Evolutionary conservation across 2,888 invertebrate species (phyloP).

Genomic region (Cryptocheilus praepositus): DNA sequence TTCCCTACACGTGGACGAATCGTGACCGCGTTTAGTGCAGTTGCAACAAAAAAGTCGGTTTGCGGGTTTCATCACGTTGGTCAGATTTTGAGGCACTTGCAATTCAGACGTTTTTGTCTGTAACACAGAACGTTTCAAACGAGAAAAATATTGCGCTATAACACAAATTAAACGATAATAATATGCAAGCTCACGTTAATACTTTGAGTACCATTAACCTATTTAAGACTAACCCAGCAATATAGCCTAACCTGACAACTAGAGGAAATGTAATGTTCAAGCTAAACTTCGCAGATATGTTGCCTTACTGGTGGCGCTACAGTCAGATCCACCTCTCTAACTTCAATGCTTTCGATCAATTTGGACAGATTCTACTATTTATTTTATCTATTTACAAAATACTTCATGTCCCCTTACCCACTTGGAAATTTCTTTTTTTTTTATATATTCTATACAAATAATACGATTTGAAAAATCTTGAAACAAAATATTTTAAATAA

Average conservation of each 20-base stretch:
- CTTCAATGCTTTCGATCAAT: too few relatives aligned
- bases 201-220: too few relatives aligned
- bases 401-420: too few relatives aligned
- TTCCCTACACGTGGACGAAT: slow-evolving; percentile 59
- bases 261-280: background rate
- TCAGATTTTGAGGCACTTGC: slow-evolving; percentile 56
- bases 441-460: too few relatives aligned
- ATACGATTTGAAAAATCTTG: too few relatives aligned
- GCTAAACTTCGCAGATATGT: too few relatives aligned
- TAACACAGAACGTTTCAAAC: slow-evolving; percentile 23
- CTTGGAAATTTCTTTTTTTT: too few relatives aligned
- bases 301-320: too few relatives aligned
- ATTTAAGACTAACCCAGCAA: background rate
- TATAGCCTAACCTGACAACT: background rate
- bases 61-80: slow-evolving; percentile 64
- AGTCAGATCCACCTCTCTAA: too few relatives aligned
- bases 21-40: slow-evolving; percentile 74
- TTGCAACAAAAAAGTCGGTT: slow-evolving; percentile 73
- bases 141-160: background rate
- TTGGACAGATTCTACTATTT: too few relatives aligned
- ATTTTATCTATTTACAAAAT: too few relatives aligned
- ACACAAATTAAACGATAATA: background rate
- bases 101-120: slow-evolving; percentile 65
- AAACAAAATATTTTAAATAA: too few relatives aligned
- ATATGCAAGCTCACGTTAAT: background rate